Percentiles rank a stretch among this genome's conserved stretches.
phyloP scores from a whole-genome alignment of 2,797 vertebrate species.

The Oceanodroma leucorhoa region DNA sequence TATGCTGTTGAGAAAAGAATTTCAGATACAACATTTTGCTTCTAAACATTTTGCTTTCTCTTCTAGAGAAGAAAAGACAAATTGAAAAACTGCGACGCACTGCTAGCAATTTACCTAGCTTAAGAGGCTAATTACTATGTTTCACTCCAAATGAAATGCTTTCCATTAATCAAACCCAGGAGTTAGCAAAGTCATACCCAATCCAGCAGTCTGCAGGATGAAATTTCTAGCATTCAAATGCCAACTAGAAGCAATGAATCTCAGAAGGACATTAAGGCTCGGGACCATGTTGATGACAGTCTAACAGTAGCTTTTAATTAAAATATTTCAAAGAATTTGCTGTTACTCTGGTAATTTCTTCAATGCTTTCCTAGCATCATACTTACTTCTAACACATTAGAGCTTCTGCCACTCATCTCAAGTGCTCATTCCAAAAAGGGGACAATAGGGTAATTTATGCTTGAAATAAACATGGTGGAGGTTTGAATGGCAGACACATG shows the following conservation, averaged over 20 bases:
- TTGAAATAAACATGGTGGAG: not conserved
- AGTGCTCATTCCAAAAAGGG: not conserved
- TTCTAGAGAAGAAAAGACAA: not conserved
- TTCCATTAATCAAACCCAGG: not conserved
- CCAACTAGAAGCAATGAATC: not conserved
- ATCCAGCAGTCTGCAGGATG: rapidly evolving
- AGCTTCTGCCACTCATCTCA: not conserved
- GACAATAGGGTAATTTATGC: not conserved
- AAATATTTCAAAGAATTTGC: not conserved
- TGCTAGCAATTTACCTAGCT: not conserved
- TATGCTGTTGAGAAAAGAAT: not conserved
- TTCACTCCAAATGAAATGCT: not conserved
- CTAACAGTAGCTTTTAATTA: not conserved
- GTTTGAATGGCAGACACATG: not conserved
- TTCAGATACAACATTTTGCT: not conserved
- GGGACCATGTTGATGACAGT: not conserved
- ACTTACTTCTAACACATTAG: not conserved
- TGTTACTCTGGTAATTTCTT: not conserved
- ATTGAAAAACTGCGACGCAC: not conserved
- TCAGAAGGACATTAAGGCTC: not conserved
- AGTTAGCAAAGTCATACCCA: not conserved
- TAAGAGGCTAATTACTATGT: not conserved
- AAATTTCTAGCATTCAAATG: not conserved
- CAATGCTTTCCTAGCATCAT: not conserved
- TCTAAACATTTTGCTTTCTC: not conserved